A percentile compares a stretch with the other conserved stretches of the same genome.
Evolutionary conservation across 2,888 invertebrate species (phyloP).

Genomic region (Caenorhabditis angaria): DNA sequence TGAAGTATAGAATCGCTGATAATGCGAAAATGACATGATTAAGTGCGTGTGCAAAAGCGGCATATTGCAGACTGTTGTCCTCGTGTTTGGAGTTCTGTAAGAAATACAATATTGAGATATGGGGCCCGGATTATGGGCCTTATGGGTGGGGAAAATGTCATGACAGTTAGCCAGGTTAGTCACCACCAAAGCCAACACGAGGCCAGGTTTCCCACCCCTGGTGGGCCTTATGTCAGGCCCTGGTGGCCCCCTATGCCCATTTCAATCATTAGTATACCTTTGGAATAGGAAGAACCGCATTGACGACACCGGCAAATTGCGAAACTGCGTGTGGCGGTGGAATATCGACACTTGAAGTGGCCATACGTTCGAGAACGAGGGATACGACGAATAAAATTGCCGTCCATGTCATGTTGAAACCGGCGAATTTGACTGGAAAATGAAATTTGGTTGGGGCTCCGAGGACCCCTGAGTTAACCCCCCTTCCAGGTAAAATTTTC

Average conservation of each 20-base stretch:
- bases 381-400: conserved; percentile 63
- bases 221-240: background rate
- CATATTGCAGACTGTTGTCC: conserved; percentile 52
- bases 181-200: too few relatives aligned
- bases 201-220: too few relatives aligned
- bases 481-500: too few relatives aligned
- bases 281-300: conserved; percentile 65
- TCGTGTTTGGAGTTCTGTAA: conserved; percentile 55
- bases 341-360: conserved; percentile 60
- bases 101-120: background rate
- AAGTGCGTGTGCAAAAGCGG: conserved; percentile 56
- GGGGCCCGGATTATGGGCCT: too few relatives aligned
- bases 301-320: conserved; percentile 55
- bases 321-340: conserved; percentile 67
- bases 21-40: conserved; percentile 67
- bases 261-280: conserved; percentile 24
- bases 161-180: too few relatives aligned
- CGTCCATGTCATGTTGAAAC: conserved; percentile 70
- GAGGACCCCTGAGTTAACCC: too few relatives aligned
- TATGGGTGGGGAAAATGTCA: too few relatives aligned
- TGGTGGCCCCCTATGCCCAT: background rate
- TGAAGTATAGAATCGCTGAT: conserved; percentile 58
- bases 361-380: conserved; percentile 63
- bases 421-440: conserved; percentile 68
- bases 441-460: background rate